Percentiles rank a stretch among this genome's conserved stretches.
phyloP scores from a whole-genome alignment of 2,113 vertebrate species.

The Panurus biarmicus region DNA sequence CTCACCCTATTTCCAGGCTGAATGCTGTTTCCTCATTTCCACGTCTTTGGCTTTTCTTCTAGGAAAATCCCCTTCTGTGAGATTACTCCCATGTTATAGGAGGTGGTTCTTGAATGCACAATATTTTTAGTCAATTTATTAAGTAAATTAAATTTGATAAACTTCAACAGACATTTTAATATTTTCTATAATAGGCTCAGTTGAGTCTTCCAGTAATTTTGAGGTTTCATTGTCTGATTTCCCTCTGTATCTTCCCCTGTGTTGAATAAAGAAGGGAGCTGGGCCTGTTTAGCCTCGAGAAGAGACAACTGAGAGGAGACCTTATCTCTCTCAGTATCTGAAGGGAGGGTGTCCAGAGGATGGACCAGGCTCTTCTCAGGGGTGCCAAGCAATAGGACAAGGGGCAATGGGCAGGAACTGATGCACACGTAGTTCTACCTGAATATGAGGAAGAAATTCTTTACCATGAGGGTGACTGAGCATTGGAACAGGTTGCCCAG shows the following conservation, averaged over 20 bases:
- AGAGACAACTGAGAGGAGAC: not conserved
- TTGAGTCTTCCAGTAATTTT: not conserved
- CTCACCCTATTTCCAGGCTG: not conserved
- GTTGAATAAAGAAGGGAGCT: not conserved
- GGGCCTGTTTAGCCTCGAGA: accelerated
- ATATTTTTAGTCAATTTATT: not conserved
- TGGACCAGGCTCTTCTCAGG: not conserved
- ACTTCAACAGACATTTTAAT: not conserved
- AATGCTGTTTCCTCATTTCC: not conserved
- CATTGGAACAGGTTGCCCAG: not conserved
- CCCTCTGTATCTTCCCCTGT: not conserved
- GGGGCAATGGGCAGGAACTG: not conserved
- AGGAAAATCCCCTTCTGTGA: not conserved
- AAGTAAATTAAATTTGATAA: not conserved
- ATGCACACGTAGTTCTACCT: not conserved
- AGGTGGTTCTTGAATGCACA: not conserved
- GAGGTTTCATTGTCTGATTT: not conserved
- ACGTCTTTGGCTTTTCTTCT: not conserved
- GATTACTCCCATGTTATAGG: not conserved
- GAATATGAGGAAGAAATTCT: not conserved
- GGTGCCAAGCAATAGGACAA: not conserved
- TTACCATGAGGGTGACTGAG: not conserved
- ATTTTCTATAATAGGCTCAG: not conserved
- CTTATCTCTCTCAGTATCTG: not conserved
- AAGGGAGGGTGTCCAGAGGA: not conserved